Conservation (phyloP, 1,140 invertebrate species). For the Nomia melanderi region DNA sequence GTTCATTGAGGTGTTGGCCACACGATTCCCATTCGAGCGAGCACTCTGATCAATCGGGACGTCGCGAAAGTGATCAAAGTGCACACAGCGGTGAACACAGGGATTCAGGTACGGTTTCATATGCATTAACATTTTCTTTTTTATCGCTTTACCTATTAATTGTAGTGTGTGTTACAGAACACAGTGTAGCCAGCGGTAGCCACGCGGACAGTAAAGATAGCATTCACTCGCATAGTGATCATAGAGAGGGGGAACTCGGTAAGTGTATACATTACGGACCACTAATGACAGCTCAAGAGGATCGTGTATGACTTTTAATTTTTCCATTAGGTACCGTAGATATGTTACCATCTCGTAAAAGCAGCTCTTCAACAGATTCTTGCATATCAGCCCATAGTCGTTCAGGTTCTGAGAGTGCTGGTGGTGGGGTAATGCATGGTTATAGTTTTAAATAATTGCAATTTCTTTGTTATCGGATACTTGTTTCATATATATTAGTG, state of each 20-base stretch:
- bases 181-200: slow-evolving; percentile 76
- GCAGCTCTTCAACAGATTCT: slow-evolving; percentile 84
- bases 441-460: slow-evolving; percentile 16
- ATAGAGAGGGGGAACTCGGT: slow-evolving; percentile 75
- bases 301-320: slow-evolving; percentile 49
- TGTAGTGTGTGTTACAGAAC: slow-evolving; percentile 64
- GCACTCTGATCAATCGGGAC: slow-evolving; percentile 77
- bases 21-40: slow-evolving; percentile 76
- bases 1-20: slow-evolving; percentile 74
- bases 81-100: slow-evolving; percentile 74
- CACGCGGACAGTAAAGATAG: slow-evolving; percentile 78
- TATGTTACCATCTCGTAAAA: slow-evolving; percentile 82
- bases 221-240: slow-evolving; percentile 76
- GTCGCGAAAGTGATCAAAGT: slow-evolving; percentile 76
- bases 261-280: slow-evolving; percentile 67
- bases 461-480: not conserved
- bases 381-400: slow-evolving; percentile 83
- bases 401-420: slow-evolving; percentile 81
- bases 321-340: slow-evolving; percentile 68
- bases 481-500: not conserved
- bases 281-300: slow-evolving; percentile 56
- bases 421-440: slow-evolving; percentile 77
- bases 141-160: slow-evolving; percentile 1
- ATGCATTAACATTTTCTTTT: not conserved
- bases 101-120: slow-evolving; percentile 73